A percentile compares a stretch with the other conserved stretches of the same genome.
Evolutionary conservation across 2,113 vertebrate genomes (phyloP).

Genomic region (Rhinolophus sinicus): DNA sequence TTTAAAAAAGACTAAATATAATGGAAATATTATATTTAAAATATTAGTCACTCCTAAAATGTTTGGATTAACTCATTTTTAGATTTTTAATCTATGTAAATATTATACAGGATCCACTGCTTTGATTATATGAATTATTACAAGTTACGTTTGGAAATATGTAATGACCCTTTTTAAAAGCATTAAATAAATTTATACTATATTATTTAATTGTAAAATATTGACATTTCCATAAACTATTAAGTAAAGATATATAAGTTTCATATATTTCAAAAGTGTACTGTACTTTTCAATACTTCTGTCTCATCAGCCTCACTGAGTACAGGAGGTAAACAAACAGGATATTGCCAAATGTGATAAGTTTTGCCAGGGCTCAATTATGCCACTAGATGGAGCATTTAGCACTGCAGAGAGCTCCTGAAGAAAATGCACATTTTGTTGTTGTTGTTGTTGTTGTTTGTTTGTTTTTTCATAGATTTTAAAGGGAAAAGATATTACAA

Average conservation of each 20-base stretch:
- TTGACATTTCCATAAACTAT: slow-evolving; percentile 51
- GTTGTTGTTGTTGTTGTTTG: background rate
- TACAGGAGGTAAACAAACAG: background rate
- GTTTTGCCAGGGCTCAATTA: slow-evolving; percentile 67
- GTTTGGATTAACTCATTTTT: background rate
- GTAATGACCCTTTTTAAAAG: slow-evolving; percentile 76
- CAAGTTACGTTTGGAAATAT: slow-evolving; percentile 74
- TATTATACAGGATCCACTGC: background rate
- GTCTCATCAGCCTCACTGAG: background rate
- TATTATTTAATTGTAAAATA: slow-evolving; percentile 56
- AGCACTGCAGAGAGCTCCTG: slow-evolving; percentile 66
- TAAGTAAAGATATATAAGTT: background rate
- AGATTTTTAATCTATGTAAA: background rate
- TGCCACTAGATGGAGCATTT: slow-evolving; percentile 87
- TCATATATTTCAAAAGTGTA: background rate
- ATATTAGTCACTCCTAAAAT: slow-evolving; percentile 12
- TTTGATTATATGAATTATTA: slow-evolving; percentile 77
- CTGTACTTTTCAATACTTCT: background rate
- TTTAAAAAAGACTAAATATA: background rate
- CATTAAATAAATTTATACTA: slow-evolving; percentile 67
- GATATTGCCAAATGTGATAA: slow-evolving; percentile 41
- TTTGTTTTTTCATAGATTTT: background rate
- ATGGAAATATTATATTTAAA: background rate
- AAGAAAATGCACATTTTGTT: background rate
- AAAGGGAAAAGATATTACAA: slow-evolving; percentile 6